phyloP scores from a whole-genome alignment of 2,797 vertebrate genomes.

The Selene dorsalis region DNA sequence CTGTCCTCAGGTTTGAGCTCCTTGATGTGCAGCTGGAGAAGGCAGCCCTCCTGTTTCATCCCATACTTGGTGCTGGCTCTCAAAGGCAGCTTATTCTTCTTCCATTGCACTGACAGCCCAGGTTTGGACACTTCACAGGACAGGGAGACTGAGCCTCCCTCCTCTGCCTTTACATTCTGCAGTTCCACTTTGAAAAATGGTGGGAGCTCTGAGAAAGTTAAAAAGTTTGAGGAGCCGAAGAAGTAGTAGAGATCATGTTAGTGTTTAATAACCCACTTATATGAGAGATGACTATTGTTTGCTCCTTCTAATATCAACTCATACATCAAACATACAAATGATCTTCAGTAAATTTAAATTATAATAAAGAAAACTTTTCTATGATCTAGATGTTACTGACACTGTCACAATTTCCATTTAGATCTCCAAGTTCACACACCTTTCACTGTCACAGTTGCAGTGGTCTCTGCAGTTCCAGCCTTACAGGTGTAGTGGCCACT shows the following conservation, averaged over 20 bases:
- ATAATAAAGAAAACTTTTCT: neutral
- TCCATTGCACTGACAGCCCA: conserved; percentile 84
- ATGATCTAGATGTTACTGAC: neutral
- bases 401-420: neutral
- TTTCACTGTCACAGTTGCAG: conserved; percentile 56
- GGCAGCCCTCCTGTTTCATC: conserved; percentile 83
- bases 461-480: conserved; percentile 62
- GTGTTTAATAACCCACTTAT: neutral
- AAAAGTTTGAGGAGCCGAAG: neutral
- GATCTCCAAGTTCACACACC: conserved; percentile 14
- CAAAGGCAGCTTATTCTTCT: conserved; percentile 86
- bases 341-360: neutral
- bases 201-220: conserved; percentile 73
- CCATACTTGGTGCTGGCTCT: conserved; percentile 85
- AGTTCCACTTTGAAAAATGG: conserved; percentile 87
- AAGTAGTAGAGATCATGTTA: neutral
- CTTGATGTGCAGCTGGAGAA: conserved; percentile 86
- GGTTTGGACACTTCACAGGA: conserved; percentile 88
- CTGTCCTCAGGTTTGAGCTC: conserved; percentile 88
- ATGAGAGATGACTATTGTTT: neutral
- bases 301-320: neutral
- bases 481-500: conserved; percentile 86
- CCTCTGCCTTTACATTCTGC: conserved; percentile 84
- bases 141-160: conserved; percentile 83
- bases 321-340: too few species aligned